Evolutionary conservation across 2,113 vertebrate genomes (phyloP).

Genomic region (Pangasianodon gigas): DNA sequence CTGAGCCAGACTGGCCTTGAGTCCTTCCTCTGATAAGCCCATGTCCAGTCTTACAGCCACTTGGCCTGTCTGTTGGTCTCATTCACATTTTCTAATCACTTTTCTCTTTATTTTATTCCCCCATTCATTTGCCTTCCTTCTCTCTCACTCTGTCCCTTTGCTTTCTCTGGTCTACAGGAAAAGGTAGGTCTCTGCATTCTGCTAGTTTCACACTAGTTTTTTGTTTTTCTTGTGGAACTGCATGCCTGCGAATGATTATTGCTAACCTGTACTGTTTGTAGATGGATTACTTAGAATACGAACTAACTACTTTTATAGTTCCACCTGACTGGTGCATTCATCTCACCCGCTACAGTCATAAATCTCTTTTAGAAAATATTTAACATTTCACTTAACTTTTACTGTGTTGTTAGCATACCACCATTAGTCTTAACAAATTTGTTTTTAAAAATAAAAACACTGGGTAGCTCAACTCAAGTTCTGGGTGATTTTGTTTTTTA

Average conservation of each 20-base stretch:
- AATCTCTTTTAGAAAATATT: background rate
- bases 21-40: constrained; percentile 10
- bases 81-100: constrained; percentile 54
- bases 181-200: constrained; percentile 72
- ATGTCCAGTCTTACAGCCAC: constrained; percentile 36
- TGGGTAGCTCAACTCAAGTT: constrained; percentile 30
- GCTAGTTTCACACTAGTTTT: constrained; percentile 48
- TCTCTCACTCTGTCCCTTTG: background rate
- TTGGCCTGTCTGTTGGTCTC: constrained; percentile 54
- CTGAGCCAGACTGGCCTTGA: constrained; percentile 5
- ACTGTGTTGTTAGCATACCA: background rate
- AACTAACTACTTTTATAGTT: background rate
- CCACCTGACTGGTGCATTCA: background rate
- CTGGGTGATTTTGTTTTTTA: background rate
- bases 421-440: background rate
- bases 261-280: constrained; percentile 40
- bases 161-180: constrained; percentile 69
- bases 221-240: constrained; percentile 44
- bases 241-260: background rate
- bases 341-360: background rate
- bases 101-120: constrained; percentile 24
- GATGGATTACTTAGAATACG: background rate
- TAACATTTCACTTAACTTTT: background rate
- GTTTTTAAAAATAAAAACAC: background rate
- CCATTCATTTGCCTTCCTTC: constrained; percentile 27